phyloP scores from a whole-genome alignment of 2,113 vertebrate genomes.

The Coryphaenoides rupestris region DNA sequence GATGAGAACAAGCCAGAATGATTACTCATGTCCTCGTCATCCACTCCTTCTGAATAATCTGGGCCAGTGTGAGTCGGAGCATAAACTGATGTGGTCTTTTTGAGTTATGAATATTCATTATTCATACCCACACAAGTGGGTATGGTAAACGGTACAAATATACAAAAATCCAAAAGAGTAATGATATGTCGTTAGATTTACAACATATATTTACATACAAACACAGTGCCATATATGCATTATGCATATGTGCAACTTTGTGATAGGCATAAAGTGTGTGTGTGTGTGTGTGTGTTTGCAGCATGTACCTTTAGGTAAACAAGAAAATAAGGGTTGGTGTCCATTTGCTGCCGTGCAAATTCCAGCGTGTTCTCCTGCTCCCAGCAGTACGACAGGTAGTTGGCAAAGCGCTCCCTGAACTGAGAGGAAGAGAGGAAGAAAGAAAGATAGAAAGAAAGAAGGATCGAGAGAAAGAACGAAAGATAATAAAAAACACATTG shows the following conservation, averaged over 20 bases:
- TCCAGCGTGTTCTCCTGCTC: slow-evolving; percentile 73
- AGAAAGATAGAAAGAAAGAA: too few species aligned
- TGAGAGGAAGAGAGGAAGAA: slow-evolving; percentile 27
- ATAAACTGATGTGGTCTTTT: neutral
- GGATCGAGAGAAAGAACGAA: too few species aligned
- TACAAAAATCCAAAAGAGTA: neutral
- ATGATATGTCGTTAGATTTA: too few species aligned
- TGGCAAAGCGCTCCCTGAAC: slow-evolving; percentile 73
- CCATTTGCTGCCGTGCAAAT: slow-evolving; percentile 69
- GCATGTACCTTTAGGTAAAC: slow-evolving; percentile 67
- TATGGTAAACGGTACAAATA: too few species aligned
- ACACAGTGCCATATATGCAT: too few species aligned
- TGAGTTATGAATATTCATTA: neutral
- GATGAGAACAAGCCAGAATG: slow-evolving; percentile 19
- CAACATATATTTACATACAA: too few species aligned
- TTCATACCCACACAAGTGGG: neutral
- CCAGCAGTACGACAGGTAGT: slow-evolving; percentile 76
- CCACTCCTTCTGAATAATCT: slow-evolving; percentile 12
- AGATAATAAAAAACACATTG: too few species aligned
- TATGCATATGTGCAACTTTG: neutral
- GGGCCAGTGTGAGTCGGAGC: neutral
- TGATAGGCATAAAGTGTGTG: too few species aligned
- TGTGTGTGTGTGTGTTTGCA: neutral
- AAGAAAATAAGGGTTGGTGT: slow-evolving; percentile 70
- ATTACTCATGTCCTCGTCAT: slow-evolving; percentile 15